These are phyloP conservation scores for Rhinatrema bivittatum DNA, from an alignment of 2,797 vertebrate species.

Conservation along the genomic window DNA sequence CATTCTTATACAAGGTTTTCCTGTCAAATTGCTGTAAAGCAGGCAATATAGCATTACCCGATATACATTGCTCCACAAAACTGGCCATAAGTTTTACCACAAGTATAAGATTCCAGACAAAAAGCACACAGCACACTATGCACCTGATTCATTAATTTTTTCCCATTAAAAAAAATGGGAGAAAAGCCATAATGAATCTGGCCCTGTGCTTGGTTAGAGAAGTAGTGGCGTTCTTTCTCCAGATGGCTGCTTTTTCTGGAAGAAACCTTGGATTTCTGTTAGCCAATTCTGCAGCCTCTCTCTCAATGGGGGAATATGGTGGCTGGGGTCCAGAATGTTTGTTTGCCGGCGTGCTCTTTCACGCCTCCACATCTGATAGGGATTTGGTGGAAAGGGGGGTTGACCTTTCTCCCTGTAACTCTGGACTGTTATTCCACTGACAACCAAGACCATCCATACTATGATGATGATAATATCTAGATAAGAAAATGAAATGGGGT, in stretches of 20 bases:
- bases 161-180: no score
- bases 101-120: no score
- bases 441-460: slow-evolving; percentile 73
- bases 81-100: no score
- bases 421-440: slow-evolving; percentile 71
- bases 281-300: slow-evolving; percentile 61
- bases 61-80: no score
- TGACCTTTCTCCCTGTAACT: slow-evolving; percentile 69
- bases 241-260: slow-evolving; percentile 48
- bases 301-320: slow-evolving; percentile 76
- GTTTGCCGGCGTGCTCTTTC: slow-evolving; percentile 81
- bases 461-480: slow-evolving; percentile 79
- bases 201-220: slow-evolving; percentile 47
- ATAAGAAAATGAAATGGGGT: background rate
- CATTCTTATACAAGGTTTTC: no score
- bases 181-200: no score
- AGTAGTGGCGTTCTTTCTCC: slow-evolving; percentile 88
- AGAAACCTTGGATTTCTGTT: slow-evolving; percentile 49
- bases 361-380: slow-evolving; percentile 81
- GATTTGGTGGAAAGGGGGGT: slow-evolving; percentile 80
- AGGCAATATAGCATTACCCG: no score
- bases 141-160: no score
- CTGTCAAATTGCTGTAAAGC: no score
- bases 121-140: no score
- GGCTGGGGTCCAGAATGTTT: slow-evolving; percentile 87